Base-by-base conservation (phyloP, 2,888 invertebrate species). In the Chymomyza procnemis region DNA sequence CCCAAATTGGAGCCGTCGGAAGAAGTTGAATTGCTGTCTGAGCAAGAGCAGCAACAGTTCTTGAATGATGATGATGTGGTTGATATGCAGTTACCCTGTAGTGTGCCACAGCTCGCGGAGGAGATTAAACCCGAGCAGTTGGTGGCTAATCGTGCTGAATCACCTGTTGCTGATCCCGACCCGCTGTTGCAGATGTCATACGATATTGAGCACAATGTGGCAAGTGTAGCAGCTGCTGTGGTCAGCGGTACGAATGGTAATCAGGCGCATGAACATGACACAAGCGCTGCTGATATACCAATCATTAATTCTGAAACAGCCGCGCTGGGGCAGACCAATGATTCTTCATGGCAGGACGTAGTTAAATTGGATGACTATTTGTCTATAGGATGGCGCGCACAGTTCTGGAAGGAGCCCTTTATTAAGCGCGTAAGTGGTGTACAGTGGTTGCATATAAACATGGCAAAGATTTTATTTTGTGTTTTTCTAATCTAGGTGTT, bases 381-480 rank as follows among this genome's bases (percentile, higher is more conserved):
- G 71, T 95, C 95, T 82, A 96, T 96, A 81, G 97, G 97, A 2
- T 92, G 97, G 41, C 92, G 97, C 61, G 97, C 97, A 69, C 97
- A 97, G 91, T 97, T 97, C 91, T 97, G 97, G 97, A 97, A 97
- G 89, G 97, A 97, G 90, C 95, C 96, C 56, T 97, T 96, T 86
- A 97, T 97, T 34, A 95, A 96, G 90, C 92, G 96, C 88, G 94
- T 91, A 80, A 77, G 83, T 73, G 30, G 6, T 14, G 18, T 26
- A 4, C 2, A 4, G 4, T 1, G 4, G 26, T 26, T 4, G 4
- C 4, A 26, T 26, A 26, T 8, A 26, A 26, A 26, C 8, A 26
- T 6, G 26, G 1, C 8, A 1, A 6, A n/a, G 9, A 18, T 48
- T 0, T 14, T 34, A 19, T 16, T 8, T 69, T n/a, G n/a, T n/a